A percentile compares a stretch with the other conserved stretches of the same genome.
Evolutionary conservation across 2,797 vertebrate genomes (phyloP).

Genomic region (Typhlichthys subterraneus): DNA sequence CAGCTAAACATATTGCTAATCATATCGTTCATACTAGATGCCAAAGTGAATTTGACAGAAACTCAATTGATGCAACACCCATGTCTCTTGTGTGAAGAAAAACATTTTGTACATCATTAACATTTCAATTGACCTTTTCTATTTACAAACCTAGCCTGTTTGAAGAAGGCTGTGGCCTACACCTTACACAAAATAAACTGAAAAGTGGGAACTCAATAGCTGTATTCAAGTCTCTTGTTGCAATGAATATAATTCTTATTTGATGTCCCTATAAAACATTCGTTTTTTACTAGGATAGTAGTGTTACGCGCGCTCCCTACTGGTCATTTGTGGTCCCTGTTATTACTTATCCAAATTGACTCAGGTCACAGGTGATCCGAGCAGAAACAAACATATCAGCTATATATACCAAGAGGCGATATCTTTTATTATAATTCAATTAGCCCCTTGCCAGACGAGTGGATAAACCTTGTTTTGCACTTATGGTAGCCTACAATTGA

Average conservation of each 20-base stretch:
- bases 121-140: conserved; percentile 59
- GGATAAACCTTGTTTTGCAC: conserved; percentile 9
- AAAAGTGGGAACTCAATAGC: not conserved
- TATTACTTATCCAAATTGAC: too few species aligned
- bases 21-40: conserved; percentile 31
- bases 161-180: not conserved
- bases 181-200: not conserved
- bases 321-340: too few species aligned
- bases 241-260: too few species aligned
- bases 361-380: too few species aligned
- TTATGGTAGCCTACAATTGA: not conserved
- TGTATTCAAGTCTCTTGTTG: too few species aligned
- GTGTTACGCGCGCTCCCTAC: too few species aligned
- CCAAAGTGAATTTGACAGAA: conserved; percentile 38
- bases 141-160: conserved; percentile 26
- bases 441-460: not conserved
- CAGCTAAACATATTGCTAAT: too few species aligned
- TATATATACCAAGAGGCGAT: not conserved
- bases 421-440: not conserved
- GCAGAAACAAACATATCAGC: too few species aligned
- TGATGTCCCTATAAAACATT: too few species aligned
- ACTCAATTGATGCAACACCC: conserved; percentile 10
- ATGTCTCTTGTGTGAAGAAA: too few species aligned
- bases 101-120: conserved; percentile 35
- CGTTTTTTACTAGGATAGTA: too few species aligned